Base-by-base conservation (phyloP, 2,113 vertebrate species). In the Toxotes jaculatrix region DNA sequence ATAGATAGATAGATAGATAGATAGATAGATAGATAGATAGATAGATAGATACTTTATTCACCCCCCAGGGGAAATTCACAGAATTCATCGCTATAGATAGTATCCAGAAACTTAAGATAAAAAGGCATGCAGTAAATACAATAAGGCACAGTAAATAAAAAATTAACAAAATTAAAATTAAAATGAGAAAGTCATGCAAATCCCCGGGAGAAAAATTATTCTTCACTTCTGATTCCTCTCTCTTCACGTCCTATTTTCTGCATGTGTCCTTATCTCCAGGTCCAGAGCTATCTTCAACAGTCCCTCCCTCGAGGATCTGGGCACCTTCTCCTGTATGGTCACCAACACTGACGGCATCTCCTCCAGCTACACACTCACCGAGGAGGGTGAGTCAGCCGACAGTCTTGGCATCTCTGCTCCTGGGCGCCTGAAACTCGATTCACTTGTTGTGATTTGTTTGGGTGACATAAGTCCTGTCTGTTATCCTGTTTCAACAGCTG, bases 331-430 rank as follows among this genome's bases (percentile, higher is more conserved):
- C 38, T 99, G 98, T 49, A 78, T 95, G 76, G 96, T 98, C 82
- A 98, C 98, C 43, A 96, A 98, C 84, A 97, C 97, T 23, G 97
- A 98, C 23, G 98, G 97, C 69, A 91, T 97, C 84, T 98, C 98
- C 16, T 96, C 98, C 77, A 99, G 98, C 94, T 96, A 98, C 93
- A 93, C 96, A 1, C 95, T 99, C 71, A 97, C 98, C 19, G 97
- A 99, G 82, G 96, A 97, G 91, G 97, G 98, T 99, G 95, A 94
- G 94, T 92, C 88, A 78, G 66, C 62, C 69, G 17, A 36, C 72
- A 40, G 62, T 38, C 53, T 64, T 53, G 32, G 27, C 68, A 38
- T 51, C 51, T 56, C 66, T 43, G 42, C n/a, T 57, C 31, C 45
- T 38, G 5, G n/a, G 59, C 0, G 0, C 5, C 34, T 59, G 71